Conservation (phyloP, 2,888 invertebrate genomes). For the Bruchidius siliquastri region DNA sequence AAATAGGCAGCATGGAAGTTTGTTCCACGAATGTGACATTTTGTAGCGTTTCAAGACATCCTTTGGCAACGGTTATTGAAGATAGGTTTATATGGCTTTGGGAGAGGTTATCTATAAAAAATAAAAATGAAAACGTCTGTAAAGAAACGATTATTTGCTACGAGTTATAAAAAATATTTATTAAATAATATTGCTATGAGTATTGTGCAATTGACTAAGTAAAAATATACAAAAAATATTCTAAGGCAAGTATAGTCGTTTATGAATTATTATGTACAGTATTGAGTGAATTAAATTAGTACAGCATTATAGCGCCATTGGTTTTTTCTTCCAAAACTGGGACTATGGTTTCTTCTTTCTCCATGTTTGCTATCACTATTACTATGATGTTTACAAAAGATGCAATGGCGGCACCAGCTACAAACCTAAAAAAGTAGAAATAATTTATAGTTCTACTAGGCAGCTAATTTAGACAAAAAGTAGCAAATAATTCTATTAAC, state of each 20-base stretch:
- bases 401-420: slow-evolving; percentile 64
- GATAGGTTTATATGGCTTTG: no score
- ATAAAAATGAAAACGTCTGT: no score
- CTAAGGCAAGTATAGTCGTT: background rate
- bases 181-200: background rate
- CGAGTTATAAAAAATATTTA: slow-evolving; percentile 1
- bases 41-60: no score
- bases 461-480: no score
- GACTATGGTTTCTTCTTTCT: slow-evolving; percentile 61
- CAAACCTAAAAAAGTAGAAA: slow-evolving; percentile 54
- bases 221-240: background rate
- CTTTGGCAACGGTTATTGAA: no score
- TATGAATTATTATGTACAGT: background rate
- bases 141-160: no score
- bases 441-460: background rate
- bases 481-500: no score
- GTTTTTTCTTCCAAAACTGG: slow-evolving; percentile 73
- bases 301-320: slow-evolving; percentile 81
- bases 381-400: slow-evolving; percentile 70
- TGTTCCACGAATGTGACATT: no score
- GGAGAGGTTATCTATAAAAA: no score
- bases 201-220: background rate
- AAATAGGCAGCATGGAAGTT: no score
- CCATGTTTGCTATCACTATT: slow-evolving; percentile 67
- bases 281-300: slow-evolving; percentile 43